Evolutionary conservation across 2,113 vertebrate species (phyloP).

Genomic region (Gambusia holbrooki): DNA sequence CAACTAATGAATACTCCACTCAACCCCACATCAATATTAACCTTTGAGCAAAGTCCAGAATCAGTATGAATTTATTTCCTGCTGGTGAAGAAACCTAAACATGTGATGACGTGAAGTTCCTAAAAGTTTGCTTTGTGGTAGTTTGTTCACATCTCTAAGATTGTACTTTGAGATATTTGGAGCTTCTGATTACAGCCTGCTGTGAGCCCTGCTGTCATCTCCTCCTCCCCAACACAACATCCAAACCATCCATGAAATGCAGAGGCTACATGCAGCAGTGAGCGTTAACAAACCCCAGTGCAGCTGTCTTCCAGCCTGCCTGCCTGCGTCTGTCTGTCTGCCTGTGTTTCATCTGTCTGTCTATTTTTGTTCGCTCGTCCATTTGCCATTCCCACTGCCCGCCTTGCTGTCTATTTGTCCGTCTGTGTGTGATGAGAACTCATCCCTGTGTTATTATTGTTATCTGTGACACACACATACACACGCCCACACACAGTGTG

Average conservation of each 20-base stretch:
- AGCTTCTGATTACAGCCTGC: neutral
- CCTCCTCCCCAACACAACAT: constrained; percentile 25
- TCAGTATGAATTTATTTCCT: neutral
- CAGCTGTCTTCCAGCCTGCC: constrained; percentile 15
- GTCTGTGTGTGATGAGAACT: constrained; percentile 53
- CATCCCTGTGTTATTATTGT: constrained; percentile 40
- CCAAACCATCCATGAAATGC: constrained; percentile 13
- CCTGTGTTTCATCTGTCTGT: constrained; percentile 41
- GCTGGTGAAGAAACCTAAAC: neutral
- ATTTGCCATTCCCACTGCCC: constrained; percentile 40
- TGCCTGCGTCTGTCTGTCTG: constrained; percentile 1
- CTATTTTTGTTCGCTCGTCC: constrained; percentile 51
- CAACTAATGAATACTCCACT: neutral
- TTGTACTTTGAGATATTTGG: neutral
- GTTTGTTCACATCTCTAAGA: neutral
- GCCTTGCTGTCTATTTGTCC: constrained; percentile 37
- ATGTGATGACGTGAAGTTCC: neutral
- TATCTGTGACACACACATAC: constrained; percentile 45
- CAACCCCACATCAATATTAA: neutral
- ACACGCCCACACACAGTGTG: constrained; percentile 22
- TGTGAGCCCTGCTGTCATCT: constrained; percentile 15
- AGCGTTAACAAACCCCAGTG: constrained; percentile 25
- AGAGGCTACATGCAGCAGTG: constrained; percentile 6
- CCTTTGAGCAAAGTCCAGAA: neutral
- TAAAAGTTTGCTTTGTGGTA: neutral